Evolutionary conservation across 2,888 invertebrate genomes (phyloP), one percentile per base, ranked within the genome.

Genomic region (Selenia dentaria): DNA sequence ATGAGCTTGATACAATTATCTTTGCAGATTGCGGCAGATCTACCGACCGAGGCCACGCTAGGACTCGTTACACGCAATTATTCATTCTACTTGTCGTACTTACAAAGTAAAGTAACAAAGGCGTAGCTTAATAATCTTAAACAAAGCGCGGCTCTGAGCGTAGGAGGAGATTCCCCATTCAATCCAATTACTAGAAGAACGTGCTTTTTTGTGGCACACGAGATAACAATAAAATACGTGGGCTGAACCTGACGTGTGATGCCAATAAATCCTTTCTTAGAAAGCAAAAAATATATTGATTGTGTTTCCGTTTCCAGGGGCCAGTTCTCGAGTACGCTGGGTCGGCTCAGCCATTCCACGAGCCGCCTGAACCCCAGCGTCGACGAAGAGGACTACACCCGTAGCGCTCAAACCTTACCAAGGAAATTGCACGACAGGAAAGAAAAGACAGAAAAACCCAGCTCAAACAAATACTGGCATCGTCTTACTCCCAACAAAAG

Each of bases 331-430:
- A 95, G 94, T 64, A 96, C 96, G 24, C 91, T 96, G 66, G 96
- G 96, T 50, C 93, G 96, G 57, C 94, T 95, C 86, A 96, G 96
- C 91, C 96, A 96, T 83, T 95, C 96, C 12, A 94, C 95, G 33
- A 93, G 95, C 74, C 93, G 95, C 50, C 82, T 95, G 63, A 92
- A 92, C 57, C 82, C 93, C 81, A 83, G 93, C 79, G 22, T 22
- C 22, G 80, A 79, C 79, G 87, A 85, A 58, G 90, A 92, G 67
- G 91, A 92, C 39, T 87, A 92, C 61, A 83, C 91, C 48, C 86
- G 94, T 41, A 94, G 92, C 59, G 93, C 94, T 0, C 96, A 96
- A 79, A 96, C 96, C 0, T 83, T 96, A 55, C 96, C 96, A 2
- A 91, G 96, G 10, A 93, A 93, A 69, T 70, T 93, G 12, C 91